A percentile compares a stretch with the other conserved stretches of the same genome.
Conservation (phyloP, 2,797 vertebrate species). For the Centroberyx gerrardi region DNA sequence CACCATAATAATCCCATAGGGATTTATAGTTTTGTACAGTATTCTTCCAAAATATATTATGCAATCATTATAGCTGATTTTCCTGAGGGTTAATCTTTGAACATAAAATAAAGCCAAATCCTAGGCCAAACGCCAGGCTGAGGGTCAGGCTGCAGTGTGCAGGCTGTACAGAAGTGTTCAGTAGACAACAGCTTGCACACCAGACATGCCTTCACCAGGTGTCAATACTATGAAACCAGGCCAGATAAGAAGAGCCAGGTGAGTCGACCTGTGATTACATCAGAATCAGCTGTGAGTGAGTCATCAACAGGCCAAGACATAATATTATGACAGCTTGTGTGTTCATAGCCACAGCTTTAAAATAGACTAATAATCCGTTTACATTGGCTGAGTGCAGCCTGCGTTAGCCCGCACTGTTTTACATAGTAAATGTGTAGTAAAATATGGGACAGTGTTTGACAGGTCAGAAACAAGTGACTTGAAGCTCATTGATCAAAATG, state of each 20-base stretch:
- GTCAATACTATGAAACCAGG: not conserved
- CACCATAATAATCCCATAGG: too few species aligned
- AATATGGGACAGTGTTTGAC: constrained; percentile 25
- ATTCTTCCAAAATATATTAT: too few species aligned
- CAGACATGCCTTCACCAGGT: not conserved
- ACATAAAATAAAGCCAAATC: too few species aligned
- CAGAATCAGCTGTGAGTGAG: not conserved
- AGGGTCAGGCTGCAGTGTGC: not conserved
- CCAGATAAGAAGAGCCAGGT: not conserved
- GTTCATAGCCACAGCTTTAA: not conserved
- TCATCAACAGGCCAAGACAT: too few species aligned
- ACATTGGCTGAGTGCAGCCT: not conserved
- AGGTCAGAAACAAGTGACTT: constrained; percentile 12
- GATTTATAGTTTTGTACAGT: too few species aligned
- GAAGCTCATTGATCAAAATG: constrained; percentile 63
- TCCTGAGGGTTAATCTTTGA: too few species aligned
- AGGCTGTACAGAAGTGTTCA: not conserved
- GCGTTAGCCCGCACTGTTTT: constrained; percentile 3
- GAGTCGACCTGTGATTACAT: not conserved
- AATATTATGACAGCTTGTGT: too few species aligned
- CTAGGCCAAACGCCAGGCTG: not conserved
- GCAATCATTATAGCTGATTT: too few species aligned
- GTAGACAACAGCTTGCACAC: not conserved
- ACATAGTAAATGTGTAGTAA: constrained; percentile 11
- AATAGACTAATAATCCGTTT: constrained; percentile 18